Evolutionary conservation across 1,140 invertebrate species (phyloP).

Genomic region (Dendroctonus valens): DNA sequence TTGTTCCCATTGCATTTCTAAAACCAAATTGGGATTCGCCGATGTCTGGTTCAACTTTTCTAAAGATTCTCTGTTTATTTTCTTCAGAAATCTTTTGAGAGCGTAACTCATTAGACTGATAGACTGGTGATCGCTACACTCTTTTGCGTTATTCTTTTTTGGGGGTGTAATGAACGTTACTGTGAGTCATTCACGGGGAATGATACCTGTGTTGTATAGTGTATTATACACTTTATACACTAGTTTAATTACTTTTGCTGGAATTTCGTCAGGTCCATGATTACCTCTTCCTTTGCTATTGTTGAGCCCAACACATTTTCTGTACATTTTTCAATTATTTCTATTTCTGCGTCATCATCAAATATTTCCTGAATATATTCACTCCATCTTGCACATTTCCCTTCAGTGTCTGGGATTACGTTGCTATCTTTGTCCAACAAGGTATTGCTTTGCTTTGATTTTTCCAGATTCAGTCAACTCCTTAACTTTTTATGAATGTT

Average conservation of each 20-base stretch:
- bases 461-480: too few relatives aligned
- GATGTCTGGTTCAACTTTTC: neutral
- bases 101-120: neutral
- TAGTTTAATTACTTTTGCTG: neutral
- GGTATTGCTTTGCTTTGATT: too few relatives aligned
- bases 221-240: neutral
- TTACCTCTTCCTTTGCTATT: constrained; percentile 1
- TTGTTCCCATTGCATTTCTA: neutral
- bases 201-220: neutral
- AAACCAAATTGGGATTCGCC: neutral
- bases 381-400: too few relatives aligned
- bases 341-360: neutral
- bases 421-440: too few relatives aligned
- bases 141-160: neutral
- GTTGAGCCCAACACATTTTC: neutral
- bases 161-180: too few relatives aligned
- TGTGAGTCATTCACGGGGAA: too few relatives aligned
- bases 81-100: neutral
- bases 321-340: neutral
- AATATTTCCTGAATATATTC: neutral
- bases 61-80: neutral
- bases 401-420: too few relatives aligned
- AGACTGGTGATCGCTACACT: neutral
- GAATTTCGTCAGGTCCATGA: neutral
- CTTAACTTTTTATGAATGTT: too few relatives aligned